Conservation (phyloP, 2,797 vertebrate genomes). For the Ctenosaura bakeri region DNA sequence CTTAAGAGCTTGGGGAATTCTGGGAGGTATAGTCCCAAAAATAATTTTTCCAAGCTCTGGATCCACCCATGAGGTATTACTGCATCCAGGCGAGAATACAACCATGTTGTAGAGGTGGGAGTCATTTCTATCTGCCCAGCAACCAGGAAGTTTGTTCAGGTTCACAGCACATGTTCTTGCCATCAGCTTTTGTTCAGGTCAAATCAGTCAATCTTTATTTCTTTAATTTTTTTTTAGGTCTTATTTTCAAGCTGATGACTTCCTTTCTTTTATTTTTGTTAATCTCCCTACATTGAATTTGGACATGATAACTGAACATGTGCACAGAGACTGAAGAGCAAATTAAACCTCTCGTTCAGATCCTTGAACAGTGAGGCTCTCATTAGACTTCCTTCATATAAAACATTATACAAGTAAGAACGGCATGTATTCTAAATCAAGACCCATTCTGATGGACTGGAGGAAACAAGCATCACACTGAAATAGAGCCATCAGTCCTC, state of each 20-base stretch:
- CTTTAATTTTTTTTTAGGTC: neutral
- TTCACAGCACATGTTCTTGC: neutral
- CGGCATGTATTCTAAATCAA: constrained; percentile 23
- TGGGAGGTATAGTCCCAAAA: neutral
- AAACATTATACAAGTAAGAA: constrained; percentile 23
- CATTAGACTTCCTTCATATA: constrained; percentile 36
- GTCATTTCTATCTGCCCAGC: neutral
- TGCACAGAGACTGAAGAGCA: constrained; percentile 4
- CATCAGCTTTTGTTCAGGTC: neutral
- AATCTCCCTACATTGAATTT: neutral
- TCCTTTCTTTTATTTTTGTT: neutral
- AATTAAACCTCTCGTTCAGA: constrained; percentile 17
- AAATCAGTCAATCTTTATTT: neutral
- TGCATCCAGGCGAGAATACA: neutral
- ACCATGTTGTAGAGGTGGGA: neutral
- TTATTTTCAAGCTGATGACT: constrained; percentile 9
- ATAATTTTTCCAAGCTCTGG: neutral
- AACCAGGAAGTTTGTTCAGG: neutral
- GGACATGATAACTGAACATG: neutral
- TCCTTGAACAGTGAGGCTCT: constrained; percentile 13
- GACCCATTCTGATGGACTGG: constrained; percentile 4
- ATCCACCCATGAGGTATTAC: neutral
- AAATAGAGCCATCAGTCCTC: constrained; percentile 8
- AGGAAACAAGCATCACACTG: neutral
- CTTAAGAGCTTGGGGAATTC: neutral